Percentiles rank a stretch among this genome's conserved stretches.
Evolutionary conservation across 2,113 vertebrate genomes (phyloP).

Genomic region (Calyptommatus sinebrachiatus): DNA sequence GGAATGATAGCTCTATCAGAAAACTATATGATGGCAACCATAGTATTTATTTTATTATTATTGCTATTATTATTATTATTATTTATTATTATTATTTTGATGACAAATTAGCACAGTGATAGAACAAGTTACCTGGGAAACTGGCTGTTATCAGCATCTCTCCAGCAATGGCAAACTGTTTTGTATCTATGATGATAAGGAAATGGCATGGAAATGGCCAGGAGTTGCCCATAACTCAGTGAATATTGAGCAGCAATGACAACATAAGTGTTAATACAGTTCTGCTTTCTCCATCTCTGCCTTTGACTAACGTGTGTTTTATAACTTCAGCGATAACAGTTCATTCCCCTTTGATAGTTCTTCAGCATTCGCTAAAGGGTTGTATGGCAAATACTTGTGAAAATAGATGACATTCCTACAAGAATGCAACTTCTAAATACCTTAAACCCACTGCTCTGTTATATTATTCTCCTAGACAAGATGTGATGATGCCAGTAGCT

Average conservation of each 20-base stretch:
- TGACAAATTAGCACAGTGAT: no score
- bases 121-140: no score
- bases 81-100: no score
- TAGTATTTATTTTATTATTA: neutral
- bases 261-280: neutral
- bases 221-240: no score
- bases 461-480: slow-evolving; percentile 35
- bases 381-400: neutral
- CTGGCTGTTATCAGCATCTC: no score
- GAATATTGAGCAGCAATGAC: no score
- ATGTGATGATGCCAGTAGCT: slow-evolving; percentile 13
- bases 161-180: no score
- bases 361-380: neutral
- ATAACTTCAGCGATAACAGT: neutral
- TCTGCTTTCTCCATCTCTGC: neutral
- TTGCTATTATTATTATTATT: no score
- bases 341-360: neutral
- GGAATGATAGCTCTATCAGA: neutral
- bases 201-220: no score
- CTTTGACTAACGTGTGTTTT: fast-evolving
- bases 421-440: neutral
- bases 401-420: slow-evolving; percentile 1
- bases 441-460: slow-evolving; percentile 8
- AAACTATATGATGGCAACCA: neutral
- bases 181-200: no score